These are phyloP conservation scores for Himalopsyche tibetana DNA, from an alignment of 2,888 invertebrate species.

Conservation along the genomic window DNA sequence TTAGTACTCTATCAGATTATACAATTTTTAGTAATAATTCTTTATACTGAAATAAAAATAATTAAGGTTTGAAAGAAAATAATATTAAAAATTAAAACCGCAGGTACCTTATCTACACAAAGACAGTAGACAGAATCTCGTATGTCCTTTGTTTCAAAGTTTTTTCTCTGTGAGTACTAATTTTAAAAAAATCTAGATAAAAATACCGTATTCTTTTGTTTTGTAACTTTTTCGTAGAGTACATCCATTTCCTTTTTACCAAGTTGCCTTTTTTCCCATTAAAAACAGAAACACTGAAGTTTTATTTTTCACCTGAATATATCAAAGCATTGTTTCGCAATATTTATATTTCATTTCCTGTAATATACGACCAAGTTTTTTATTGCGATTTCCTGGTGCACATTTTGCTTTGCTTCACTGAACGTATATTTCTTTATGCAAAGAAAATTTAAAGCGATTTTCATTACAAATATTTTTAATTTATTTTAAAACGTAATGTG, in stretches of 20 bases:
- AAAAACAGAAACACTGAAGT: conserved; percentile 59
- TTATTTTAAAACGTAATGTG: not conserved
- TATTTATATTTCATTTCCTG: conserved; percentile 65
- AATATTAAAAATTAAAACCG: too few relatives aligned
- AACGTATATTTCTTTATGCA: conserved; percentile 46
- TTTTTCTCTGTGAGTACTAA: conserved; percentile 12
- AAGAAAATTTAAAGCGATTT: not conserved
- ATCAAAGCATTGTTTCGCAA: conserved; percentile 65
- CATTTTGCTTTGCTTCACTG: conserved; percentile 54
- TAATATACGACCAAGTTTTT: conserved; percentile 62
- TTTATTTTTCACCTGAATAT: conserved; percentile 63
- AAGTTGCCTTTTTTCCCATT: conserved; percentile 57
- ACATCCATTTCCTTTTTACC: conserved; percentile 55
- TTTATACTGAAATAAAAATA: too few relatives aligned
- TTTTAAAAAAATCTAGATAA: conserved; percentile 55
- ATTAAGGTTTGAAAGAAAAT: too few relatives aligned
- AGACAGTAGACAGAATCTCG: not conserved
- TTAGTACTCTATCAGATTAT: too few relatives aligned
- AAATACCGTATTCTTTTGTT: conserved; percentile 65
- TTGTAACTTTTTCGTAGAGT: conserved; percentile 59
- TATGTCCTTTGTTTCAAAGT: conserved; percentile 25
- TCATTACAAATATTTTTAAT: not conserved
- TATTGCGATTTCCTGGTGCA: conserved; percentile 64
- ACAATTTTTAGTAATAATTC: too few relatives aligned
- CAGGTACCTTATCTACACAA: too few relatives aligned